Evolutionary conservation across 2,113 vertebrate species (phyloP), one percentile per base, ranked within the genome.

Genomic region (Nothobranchius kuhntae): DNA sequence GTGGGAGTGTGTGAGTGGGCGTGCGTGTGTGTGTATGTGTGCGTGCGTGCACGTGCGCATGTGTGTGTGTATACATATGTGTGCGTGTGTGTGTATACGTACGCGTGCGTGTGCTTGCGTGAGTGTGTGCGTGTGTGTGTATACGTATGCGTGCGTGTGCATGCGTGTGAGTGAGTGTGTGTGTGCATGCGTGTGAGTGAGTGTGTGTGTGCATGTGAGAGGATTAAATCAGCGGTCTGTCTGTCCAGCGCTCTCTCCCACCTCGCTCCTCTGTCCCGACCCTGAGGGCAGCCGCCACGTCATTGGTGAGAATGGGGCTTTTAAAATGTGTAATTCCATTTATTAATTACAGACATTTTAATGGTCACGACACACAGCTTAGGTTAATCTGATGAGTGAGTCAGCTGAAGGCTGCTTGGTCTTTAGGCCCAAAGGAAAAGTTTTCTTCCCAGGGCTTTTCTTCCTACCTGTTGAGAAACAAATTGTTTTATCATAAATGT

Each of bases 191-290:
- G 21, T 21, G 21, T 21, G 21, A 21, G 21, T 21, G n/a, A n/a
- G 21, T 21, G 21, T 1, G 21, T 21, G 21, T 56, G 46, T 10
- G 26, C 13, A 14, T 46, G 40, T 71, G 44, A 40, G 53, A 21
- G 21, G 1, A 21, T 53, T 0, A 42, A 62, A 56, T 48, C 24
- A 17, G 10, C 30, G 24, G 2, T 47, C 8, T 21, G 9, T 72
- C 26, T 17, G 7, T 68, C 56, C 77, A 92, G 91, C n/a, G 0
- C 42, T 69, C 7, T 26, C 65, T 4, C 26, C 52, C 6, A 11
- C 52, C 59, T 73, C 81, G 30, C 4, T 86, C 24, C 82, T 85
- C 71, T 92, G 90, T 71, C 81, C 45, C 8, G 78, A 91, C 74
- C 82, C 74, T 1, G 83, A 85, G 64, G 63, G 61, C 24, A 50